phyloP scores from a whole-genome alignment of 2,888 invertebrate genomes.

The Diaperis boleti region DNA sequence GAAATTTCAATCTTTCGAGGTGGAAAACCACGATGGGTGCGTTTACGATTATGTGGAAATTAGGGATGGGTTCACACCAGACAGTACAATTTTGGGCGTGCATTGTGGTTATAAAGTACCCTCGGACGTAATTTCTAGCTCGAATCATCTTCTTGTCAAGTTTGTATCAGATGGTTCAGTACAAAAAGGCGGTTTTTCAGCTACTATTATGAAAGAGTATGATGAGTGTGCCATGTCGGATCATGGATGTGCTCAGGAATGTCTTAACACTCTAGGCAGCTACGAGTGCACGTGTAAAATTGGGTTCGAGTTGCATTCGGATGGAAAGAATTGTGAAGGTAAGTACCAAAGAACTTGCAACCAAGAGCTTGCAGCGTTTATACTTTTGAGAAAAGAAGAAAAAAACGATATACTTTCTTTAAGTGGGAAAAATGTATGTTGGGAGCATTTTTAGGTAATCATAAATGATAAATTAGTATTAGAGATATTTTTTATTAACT shows the following conservation, averaged over 20 bases:
- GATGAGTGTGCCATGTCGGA: conserved; percentile 93
- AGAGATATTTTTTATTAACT: too few relatives aligned
- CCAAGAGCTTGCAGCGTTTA: too few relatives aligned
- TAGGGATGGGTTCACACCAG: conserved; percentile 85
- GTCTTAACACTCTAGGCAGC: conserved; percentile 87
- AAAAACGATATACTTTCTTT: too few relatives aligned
- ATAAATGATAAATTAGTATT: too few relatives aligned
- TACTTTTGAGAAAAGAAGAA: too few relatives aligned
- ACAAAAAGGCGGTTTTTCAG: conserved; percentile 96
- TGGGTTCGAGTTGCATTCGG: conserved; percentile 96
- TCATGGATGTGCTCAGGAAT: conserved; percentile 97
- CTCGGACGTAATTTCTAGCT: conserved; percentile 89
- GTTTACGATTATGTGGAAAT: conserved; percentile 98
- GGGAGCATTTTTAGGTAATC: too few relatives aligned
- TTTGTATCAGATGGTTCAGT: conserved; percentile 97
- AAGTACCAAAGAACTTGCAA: too few relatives aligned
- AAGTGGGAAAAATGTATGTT: too few relatives aligned
- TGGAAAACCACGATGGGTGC: conserved; percentile 98
- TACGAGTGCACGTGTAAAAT: conserved; percentile 95
- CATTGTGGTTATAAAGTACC: conserved; percentile 97
- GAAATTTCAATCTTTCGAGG: conserved; percentile 97
- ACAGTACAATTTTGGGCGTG: conserved; percentile 86
- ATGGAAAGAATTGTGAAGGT: conserved; percentile 99
- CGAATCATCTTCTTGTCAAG: conserved; percentile 90
- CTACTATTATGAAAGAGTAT: conserved; percentile 96